phyloP scores from a whole-genome alignment of 2,797 vertebrate genomes.

The Hipposideros larvatus region DNA sequence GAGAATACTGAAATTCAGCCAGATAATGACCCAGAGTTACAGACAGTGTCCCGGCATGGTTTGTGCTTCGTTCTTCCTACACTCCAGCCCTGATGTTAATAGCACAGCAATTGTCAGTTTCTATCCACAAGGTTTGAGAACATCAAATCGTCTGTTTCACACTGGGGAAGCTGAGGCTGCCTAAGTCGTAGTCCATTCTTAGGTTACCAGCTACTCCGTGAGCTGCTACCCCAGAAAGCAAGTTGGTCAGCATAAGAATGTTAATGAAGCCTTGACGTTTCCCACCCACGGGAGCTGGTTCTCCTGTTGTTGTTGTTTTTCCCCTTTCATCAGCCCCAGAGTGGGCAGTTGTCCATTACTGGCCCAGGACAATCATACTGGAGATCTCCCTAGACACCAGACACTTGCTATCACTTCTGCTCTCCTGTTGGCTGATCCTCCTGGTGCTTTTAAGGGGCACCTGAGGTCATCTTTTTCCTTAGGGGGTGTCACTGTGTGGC shows the following conservation, averaged over 20 bases:
- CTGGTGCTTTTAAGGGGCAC: slow-evolving; percentile 26
- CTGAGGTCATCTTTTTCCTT: slow-evolving; percentile 69
- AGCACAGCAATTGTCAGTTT: slow-evolving; percentile 8
- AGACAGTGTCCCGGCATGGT: slow-evolving; percentile 58
- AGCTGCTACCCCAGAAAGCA: slow-evolving; percentile 69
- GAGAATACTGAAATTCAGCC: slow-evolving; percentile 60
- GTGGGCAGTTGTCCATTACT: slow-evolving; percentile 53
- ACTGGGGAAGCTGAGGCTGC: slow-evolving; percentile 4
- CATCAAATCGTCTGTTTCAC: background rate
- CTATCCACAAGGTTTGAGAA: slow-evolving; percentile 48
- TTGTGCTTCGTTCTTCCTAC: slow-evolving; percentile 70
- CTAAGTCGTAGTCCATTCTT: background rate
- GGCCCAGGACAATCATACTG: slow-evolving; percentile 62
- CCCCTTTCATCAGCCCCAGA: slow-evolving; percentile 37
- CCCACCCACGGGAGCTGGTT: background rate
- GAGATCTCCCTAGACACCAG: slow-evolving; percentile 72
- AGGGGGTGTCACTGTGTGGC: background rate
- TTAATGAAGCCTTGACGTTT: slow-evolving; percentile 79
- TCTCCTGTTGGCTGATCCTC: slow-evolving; percentile 57
- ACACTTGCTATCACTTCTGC: slow-evolving; percentile 61
- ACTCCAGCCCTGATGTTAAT: slow-evolving; percentile 49
- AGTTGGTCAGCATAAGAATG: background rate
- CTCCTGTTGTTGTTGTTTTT: background rate
- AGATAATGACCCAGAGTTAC: slow-evolving; percentile 70
- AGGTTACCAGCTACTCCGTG: slow-evolving; percentile 35